Evolutionary conservation across 2,888 invertebrate species (phyloP).

Genomic region (Diarsia mendica): DNA sequence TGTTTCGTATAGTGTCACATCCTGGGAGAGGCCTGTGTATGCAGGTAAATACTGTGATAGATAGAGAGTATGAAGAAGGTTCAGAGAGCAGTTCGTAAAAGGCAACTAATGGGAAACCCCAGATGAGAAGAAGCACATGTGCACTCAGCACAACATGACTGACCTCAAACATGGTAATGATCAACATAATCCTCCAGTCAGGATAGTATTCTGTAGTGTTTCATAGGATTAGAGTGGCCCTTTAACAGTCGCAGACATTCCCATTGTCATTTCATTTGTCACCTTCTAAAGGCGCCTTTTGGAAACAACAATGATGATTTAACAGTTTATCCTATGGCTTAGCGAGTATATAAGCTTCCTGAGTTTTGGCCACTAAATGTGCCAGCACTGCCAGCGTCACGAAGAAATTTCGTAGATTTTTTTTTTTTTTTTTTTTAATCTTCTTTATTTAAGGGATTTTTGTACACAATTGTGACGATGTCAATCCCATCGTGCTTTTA

Average conservation of each 20-base stretch:
- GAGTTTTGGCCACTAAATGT: background rate
- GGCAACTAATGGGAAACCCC: background rate
- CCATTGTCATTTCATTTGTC: background rate
- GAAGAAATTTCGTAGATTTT: background rate
- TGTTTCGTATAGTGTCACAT: background rate
- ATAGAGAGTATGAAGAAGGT: background rate
- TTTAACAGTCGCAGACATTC: background rate
- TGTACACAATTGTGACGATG: too few relatives aligned
- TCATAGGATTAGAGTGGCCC: background rate
- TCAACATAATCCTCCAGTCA: background rate
- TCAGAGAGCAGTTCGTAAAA: background rate
- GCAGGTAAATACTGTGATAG: background rate
- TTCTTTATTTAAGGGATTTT: too few relatives aligned
- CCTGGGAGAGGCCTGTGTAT: too few relatives aligned
- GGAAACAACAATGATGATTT: background rate
- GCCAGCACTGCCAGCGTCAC: background rate
- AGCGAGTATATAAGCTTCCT: too few relatives aligned
- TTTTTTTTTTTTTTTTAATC: too few relatives aligned
- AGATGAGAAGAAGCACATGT: background rate
- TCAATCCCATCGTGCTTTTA: too few relatives aligned
- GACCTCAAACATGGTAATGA: background rate
- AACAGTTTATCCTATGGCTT: background rate
- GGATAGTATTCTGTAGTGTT: background rate
- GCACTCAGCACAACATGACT: background rate
- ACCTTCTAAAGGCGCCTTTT: background rate